Base-by-base conservation (phyloP, 1,140 invertebrate genomes). In the Platorchestia sp. region DNA sequence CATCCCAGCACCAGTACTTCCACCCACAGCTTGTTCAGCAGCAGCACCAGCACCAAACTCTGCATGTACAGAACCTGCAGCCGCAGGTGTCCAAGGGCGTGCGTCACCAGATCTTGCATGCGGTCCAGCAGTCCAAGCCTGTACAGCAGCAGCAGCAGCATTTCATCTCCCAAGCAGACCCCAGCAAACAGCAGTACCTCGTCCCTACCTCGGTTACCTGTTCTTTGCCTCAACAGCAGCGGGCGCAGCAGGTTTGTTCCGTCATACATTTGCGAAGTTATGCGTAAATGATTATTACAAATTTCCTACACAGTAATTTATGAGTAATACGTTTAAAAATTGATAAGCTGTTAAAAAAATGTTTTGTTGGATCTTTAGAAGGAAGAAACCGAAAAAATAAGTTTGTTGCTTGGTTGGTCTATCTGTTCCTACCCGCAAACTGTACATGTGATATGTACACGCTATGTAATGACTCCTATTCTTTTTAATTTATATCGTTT, bases 71-170 rank as follows among this genome's bases (percentile, higher is more conserved):
- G 47, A 93, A 59, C 43, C 89, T 86, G n/a, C 86, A 91, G 95
- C 75, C 86, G 53, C 95, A 86, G 95, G 59, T n/a, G 36, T 95
- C 89, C 41, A 93, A 93, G 45, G 91, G 91, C 10, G 91, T 47
- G 3, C 91, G 91, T 5, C 91, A 93, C 45, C 91, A 93, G 45
- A 93, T 93, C 44, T 42, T 93, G 43, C 91, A 93, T 44, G 44
- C 91, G 3, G 91, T 93, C 43, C 91, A 93, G 91, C 91, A 44
- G 91, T 44, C 91, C 43, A 45, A 45, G n/a, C 45, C 91, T 75
- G n/a, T 95, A 40, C 41, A 86, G 42, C 95, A 95, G 87, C 95
- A 95, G 44, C 93, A 59, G 87, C 95, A 95, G 45, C 95, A 95
- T 44, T 95, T 53, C 45, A 86, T 53, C 95, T 95, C 42, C 41